Base-by-base conservation (phyloP, 2,888 invertebrate genomes). In the Psylliodes chrysocephalus region DNA sequence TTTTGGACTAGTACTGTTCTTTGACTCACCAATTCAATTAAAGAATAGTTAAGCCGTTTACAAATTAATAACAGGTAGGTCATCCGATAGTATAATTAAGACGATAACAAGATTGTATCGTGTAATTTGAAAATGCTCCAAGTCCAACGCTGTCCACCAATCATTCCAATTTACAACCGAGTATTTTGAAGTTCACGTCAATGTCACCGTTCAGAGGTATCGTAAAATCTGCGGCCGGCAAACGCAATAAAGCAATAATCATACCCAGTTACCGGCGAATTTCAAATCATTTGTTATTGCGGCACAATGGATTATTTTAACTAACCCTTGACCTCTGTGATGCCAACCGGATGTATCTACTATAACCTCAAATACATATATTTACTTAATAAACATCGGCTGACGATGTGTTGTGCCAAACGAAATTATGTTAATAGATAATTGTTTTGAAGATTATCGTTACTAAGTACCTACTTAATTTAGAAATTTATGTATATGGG, bases 241-340 rank as follows among this genome's bases (percentile, higher is more conserved):
- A 35, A 35, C 35, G 14, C 14, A 35, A 35, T 35, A 35, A 35
- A 35, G 12, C 14, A 12, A 35, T 12, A 35, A 35, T 6, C 2
- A 35, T 35, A 35, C 33, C 12, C 14, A n/a, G n/a, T 30, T 8
- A 35, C 14, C n/a, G 14, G 35, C 14, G 35, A 35, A 35, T 35
- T 35, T 35, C 14, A 33, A 33, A 28, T 25, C 12, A 46, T 22
- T 15, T 33, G 2, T 33, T 12, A n/a, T 51, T 28, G 35, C 18
- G 33, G 7, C 33, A 35, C 51, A 51, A 33, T 51, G 49, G 51
- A 51, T 33, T n/a, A n/a, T n/a, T 51, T 51, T 33, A 51, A 5
- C 33, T 33, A 51, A 51, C 33, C 51, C 35, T 33, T 51, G 51
- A 51, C 51, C 51, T 51, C 33, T 18, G 35, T 12, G 18, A 42